Evolutionary conservation across 1,140 invertebrate genomes (phyloP), one percentile per base, ranked within the genome.

Genomic region (Portunus trituberculatus): DNA sequence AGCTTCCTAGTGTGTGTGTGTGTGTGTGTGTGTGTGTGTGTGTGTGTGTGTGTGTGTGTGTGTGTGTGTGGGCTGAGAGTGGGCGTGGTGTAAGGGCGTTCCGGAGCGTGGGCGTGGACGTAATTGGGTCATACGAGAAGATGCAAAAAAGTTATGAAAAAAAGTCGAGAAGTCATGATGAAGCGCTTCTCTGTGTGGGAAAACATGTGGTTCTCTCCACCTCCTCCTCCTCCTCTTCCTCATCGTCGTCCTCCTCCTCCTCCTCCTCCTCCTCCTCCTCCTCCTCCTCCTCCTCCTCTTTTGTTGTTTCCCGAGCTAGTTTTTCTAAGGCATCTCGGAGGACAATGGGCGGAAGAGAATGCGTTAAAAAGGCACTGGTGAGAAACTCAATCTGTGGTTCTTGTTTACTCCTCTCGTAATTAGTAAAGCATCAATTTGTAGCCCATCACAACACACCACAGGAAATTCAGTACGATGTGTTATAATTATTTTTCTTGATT

Each of bases 41-140:
- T 52, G 48, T 52, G 48, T 52, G 48, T 52, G 48, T 52, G 48
- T 52, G 14, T 52, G 48, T 59, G 52, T 59, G 52, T 59, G 52
- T 59, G 52, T 59, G 52, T 59, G 52, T 59, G 52, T 59, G 52
- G 10, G 52, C 16, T 76, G 52, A 20, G n/a, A n/a, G n/a, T 76
- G 67, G 16, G 67, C 8, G 67, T 76, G 67, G 25, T 12, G 67
- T n/a, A 25, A n/a, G 25, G 67, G 67, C 25, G 67, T 76, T 89
- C 20, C 87, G 39, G 39, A 32, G 39, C 25, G 32, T 46, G 39
- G 46, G 87, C 31, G 39, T 4, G 32, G n/a, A 45, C 8, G 87
- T 89, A 89, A 45, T 39, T 89, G 87, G 87, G 87, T 20, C 32
- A 46, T 89, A 89, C 39, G 39, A 39, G 87, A 89, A 48, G 32